Percentiles rank a stretch among this genome's conserved stretches.
Evolutionary conservation across 2,888 invertebrate genomes (phyloP).

Genomic region (Volucella zonaria): DNA sequence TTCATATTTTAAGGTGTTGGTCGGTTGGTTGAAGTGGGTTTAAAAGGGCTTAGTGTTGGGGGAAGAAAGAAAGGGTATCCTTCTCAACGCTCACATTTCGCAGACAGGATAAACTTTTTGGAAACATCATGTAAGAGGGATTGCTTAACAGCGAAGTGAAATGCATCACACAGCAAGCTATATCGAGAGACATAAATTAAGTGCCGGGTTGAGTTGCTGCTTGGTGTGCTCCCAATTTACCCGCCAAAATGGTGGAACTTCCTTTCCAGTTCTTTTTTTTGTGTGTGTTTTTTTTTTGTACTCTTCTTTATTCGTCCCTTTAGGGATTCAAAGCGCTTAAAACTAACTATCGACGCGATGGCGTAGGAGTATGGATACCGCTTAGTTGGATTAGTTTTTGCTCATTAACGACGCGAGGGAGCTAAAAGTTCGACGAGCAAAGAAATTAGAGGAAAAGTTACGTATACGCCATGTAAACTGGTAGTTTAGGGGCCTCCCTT

Average conservation of each 20-base stretch:
- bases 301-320: constrained; percentile 29
- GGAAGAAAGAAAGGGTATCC: neutral
- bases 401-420: constrained; percentile 79
- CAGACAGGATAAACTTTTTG: constrained; percentile 66
- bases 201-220: constrained; percentile 38
- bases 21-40: neutral
- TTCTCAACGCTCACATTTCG: constrained; percentile 23
- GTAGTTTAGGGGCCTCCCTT: no score
- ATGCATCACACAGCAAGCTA: constrained; percentile 71
- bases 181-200: constrained; percentile 72
- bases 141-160: constrained; percentile 64
- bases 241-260: neutral
- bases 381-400: constrained; percentile 79
- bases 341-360: constrained; percentile 70
- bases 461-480: constrained; percentile 38
- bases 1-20: constrained; percentile 57
- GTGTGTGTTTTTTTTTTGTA: no score
- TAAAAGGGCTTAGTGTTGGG: neutral
- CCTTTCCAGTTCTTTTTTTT: neutral
- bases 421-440: constrained; percentile 56
- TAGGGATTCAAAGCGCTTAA: constrained; percentile 61
- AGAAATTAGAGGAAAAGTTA: constrained; percentile 61
- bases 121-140: constrained; percentile 71
- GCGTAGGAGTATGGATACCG: constrained; percentile 42
- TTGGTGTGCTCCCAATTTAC: neutral